Conservation (phyloP, 2,113 vertebrate genomes). For the Melanostigma gelatinosum region DNA sequence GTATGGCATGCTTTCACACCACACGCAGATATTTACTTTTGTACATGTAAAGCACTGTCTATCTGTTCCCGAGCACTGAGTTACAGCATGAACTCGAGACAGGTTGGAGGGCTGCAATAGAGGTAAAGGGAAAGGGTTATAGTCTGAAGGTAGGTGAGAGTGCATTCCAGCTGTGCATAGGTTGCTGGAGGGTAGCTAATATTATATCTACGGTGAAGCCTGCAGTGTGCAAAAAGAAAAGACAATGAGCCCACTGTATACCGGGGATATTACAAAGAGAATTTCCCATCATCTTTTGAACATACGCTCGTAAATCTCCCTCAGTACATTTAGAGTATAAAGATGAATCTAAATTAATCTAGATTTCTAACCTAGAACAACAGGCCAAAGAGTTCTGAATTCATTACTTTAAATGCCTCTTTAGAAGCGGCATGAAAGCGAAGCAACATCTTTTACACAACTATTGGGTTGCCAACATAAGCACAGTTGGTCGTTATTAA, state of each 20-base stretch:
- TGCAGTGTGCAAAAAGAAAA: constrained; percentile 30
- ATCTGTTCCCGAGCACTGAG: constrained; percentile 5
- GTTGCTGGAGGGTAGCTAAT: constrained; percentile 55
- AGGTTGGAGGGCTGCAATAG: constrained; percentile 36
- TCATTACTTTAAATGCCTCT: neutral
- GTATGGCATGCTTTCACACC: neutral
- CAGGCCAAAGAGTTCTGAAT: neutral
- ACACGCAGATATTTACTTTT: neutral
- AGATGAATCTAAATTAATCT: constrained; percentile 36
- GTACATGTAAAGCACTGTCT: neutral
- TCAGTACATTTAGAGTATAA: constrained; percentile 46
- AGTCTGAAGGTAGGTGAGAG: constrained; percentile 50
- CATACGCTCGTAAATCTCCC: constrained; percentile 23
- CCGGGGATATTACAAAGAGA: constrained; percentile 50
- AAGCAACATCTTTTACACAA: neutral
- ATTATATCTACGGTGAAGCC: constrained; percentile 52
- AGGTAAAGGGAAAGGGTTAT: constrained; percentile 41
- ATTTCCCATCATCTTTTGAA: constrained; percentile 46
- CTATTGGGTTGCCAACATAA: neutral
- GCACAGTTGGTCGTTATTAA: neutral
- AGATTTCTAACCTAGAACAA: constrained; percentile 25
- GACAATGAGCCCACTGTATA: constrained; percentile 41
- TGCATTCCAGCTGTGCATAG: constrained; percentile 53
- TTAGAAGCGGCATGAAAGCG: neutral
- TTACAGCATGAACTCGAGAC: constrained; percentile 36